Base-by-base conservation (phyloP, 2,888 invertebrate species). In the Tipula confusa region DNA sequence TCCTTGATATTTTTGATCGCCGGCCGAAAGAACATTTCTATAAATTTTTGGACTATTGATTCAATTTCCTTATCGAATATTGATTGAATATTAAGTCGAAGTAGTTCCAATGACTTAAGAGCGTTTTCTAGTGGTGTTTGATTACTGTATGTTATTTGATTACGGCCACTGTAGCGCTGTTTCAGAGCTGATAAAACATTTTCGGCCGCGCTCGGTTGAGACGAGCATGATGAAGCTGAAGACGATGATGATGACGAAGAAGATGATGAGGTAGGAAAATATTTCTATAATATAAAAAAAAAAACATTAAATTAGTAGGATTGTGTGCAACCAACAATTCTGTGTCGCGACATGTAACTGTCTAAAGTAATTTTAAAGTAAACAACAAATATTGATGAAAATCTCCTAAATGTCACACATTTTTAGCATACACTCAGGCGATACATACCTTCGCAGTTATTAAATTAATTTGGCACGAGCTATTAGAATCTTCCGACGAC, bases 21-120 rank as follows among this genome's bases (percentile, higher is more conserved):
- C 38, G 93, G 92, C 85, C 91, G 91, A 86, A 93, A 93, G 86
- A 91, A 93, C 86, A 90, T 93, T 86, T 92, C 91, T 85, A 93
- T 88, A 86, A 93, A 93, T 85, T 91, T 91, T 86, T 92, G 91
- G 83, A 93, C 90, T 82, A 93, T 89, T 31, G 88, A 88, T 86
- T 92, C 91, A 80, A 93, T 91, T 86, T 93, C 93, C 86, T 91
- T 90, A 87, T 93, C 93, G 82, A 93, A 92, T 82, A 90, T 89
- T 83, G 90, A 89, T 88, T 93, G 93, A 83, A 93, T 88, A 86
- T 92, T 92, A 85, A 92, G 92, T 48, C 93, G 88, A 31, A 93
- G 87, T 80, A 93, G 87, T 86, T 93, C 93, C 85, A 93, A 86
- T 0, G 93, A 92, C 85, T 88, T 86, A 88, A 89, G 88, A 4